Percentiles rank a stretch among this genome's conserved stretches.
phyloP scores from a whole-genome alignment of 2,113 vertebrate genomes.

The Himantopus leucocephalus region DNA sequence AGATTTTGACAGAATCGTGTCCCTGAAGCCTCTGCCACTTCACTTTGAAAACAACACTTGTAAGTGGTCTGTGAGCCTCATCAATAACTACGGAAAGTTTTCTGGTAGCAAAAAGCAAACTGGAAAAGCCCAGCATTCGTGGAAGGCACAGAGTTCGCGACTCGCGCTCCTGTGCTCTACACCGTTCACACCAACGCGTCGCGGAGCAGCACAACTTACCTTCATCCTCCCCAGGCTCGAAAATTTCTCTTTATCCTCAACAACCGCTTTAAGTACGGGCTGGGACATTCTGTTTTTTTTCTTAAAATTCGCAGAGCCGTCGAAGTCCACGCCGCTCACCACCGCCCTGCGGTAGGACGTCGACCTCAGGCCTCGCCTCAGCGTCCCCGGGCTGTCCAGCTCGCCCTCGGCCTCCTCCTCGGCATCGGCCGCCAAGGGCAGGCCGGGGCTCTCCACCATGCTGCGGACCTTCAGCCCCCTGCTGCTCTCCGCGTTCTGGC shows the following conservation, averaged over 20 bases:
- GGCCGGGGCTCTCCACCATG: slow-evolving; percentile 82
- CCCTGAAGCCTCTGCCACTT: not conserved
- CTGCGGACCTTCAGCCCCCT: slow-evolving; percentile 80
- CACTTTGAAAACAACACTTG: not conserved
- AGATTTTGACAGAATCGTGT: accelerated
- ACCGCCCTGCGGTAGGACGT: slow-evolving; percentile 94
- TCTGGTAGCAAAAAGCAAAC: not conserved
- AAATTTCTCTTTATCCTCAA: slow-evolving; percentile 78
- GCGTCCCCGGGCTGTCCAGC: slow-evolving; percentile 74
- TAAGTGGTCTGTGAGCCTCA: not conserved
- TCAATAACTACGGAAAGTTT: accelerated
- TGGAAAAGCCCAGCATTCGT: accelerated
- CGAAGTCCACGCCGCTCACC: slow-evolving; percentile 85
- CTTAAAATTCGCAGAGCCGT: slow-evolving; percentile 61
- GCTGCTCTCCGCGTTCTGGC: slow-evolving; percentile 67
- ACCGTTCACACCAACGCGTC: accelerated
- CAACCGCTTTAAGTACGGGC: slow-evolving; percentile 73
- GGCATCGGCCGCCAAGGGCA: slow-evolving; percentile 56
- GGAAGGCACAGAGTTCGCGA: accelerated
- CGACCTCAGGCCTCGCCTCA: slow-evolving; percentile 85
- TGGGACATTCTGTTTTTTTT: slow-evolving; percentile 81
- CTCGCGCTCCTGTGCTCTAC: accelerated
- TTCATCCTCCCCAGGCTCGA: slow-evolving; percentile 78
- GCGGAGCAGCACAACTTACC: slow-evolving; percentile 41
- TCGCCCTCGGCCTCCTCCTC: slow-evolving; percentile 73